These are phyloP conservation scores for Caenorhabditis tropicalis DNA, from an alignment of 1,140 invertebrate species.

Conservation along the genomic window DNA sequence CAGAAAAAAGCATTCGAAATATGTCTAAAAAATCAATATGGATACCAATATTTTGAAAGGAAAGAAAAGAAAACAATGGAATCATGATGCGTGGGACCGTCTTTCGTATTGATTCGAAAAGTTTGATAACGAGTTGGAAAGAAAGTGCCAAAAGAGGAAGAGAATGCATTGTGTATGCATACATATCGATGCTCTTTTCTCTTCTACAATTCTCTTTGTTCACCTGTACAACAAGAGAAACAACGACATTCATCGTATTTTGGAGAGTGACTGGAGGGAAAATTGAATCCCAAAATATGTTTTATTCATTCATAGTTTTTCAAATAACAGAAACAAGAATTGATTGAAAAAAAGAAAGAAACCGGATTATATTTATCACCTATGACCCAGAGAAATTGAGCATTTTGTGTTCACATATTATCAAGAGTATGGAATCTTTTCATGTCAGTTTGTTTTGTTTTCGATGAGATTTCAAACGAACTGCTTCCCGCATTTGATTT, in stretches of 20 bases:
- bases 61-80: not conserved
- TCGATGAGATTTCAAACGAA: slow-evolving; percentile 11
- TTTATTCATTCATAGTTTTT: not conserved
- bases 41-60: not conserved
- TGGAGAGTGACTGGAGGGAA: not conserved
- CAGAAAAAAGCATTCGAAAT: not conserved
- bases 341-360: not conserved
- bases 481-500: not conserved
- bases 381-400: slow-evolving; percentile 14
- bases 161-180: slow-evolving; percentile 30
- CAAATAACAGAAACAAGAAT: not conserved
- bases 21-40: not conserved
- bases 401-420: not conserved
- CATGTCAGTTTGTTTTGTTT: slow-evolving; percentile 1
- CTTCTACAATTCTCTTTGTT: slow-evolving; percentile 26
- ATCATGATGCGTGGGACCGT: slow-evolving; percentile 20
- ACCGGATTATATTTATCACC: slow-evolving; percentile 29
- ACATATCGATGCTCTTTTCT: too few species aligned
- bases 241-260: not conserved
- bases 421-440: slow-evolving; percentile 10
- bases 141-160: not conserved
- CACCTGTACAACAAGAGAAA: slow-evolving; percentile 22
- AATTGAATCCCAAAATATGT: not conserved
- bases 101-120: not conserved
- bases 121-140: slow-evolving; percentile 26